Evolutionary conservation across 2,888 invertebrate species (phyloP).

Genomic region (Mechanitis messenoides): DNA sequence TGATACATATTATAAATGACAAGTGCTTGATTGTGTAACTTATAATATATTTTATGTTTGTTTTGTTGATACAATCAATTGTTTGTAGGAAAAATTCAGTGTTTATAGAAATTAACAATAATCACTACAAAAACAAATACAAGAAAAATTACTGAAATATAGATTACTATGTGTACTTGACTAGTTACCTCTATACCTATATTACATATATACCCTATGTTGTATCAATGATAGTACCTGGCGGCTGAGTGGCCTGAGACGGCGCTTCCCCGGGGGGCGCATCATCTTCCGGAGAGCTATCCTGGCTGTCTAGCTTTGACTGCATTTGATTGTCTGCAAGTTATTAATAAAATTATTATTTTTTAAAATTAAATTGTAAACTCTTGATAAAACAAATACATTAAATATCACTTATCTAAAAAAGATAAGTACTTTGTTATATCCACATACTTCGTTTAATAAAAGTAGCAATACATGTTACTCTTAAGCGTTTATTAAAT

Average conservation of each 20-base stretch:
- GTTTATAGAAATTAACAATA: too few species aligned
- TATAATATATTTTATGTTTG: too few species aligned
- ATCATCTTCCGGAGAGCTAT: slow-evolving; percentile 43
- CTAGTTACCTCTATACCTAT: too few species aligned
- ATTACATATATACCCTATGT: too few species aligned
- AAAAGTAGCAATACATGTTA: not conserved
- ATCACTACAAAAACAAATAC: too few species aligned
- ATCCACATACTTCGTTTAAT: not conserved
- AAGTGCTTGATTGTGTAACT: too few species aligned
- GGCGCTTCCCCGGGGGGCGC: slow-evolving; percentile 49
- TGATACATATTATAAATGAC: not conserved
- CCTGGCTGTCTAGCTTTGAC: slow-evolving; percentile 31
- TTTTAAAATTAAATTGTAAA: not conserved
- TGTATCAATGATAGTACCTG: slow-evolving; percentile 7
- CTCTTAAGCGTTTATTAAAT: not conserved
- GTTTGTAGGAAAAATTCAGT: too few species aligned
- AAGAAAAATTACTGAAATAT: too few species aligned
- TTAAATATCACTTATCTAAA: too few species aligned
- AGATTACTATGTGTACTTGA: too few species aligned
- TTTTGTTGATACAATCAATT: too few species aligned
- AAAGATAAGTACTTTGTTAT: not conserved
- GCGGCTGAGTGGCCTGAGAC: slow-evolving; percentile 1
- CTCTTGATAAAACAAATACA: too few species aligned
- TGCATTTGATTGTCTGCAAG: slow-evolving; percentile 26
- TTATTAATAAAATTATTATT: not conserved